Percentiles rank a stretch among this genome's conserved stretches.
Conservation (phyloP, 2,113 vertebrate genomes). For the Crotalus horridus region DNA sequence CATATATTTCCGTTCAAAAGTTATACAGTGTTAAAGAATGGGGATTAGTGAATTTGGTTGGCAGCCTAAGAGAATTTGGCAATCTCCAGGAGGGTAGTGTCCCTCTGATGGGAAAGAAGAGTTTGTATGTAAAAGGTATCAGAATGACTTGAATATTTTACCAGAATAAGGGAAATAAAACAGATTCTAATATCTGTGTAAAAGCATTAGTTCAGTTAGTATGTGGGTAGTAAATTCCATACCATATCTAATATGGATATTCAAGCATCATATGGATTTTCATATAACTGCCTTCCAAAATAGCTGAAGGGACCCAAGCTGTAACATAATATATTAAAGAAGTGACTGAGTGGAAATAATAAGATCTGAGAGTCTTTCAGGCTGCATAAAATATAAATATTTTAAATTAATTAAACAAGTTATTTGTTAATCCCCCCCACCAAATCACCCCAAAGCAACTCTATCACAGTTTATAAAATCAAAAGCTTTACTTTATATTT, state of each 20-base stretch:
- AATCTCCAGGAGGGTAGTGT: too few relatives aligned
- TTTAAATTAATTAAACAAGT: background rate
- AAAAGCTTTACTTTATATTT: background rate
- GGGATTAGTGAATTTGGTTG: background rate
- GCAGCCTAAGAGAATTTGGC: background rate
- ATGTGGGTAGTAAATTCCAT: background rate
- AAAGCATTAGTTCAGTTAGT: background rate
- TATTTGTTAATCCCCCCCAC: background rate
- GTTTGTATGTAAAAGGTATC: background rate
- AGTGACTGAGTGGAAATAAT: background rate
- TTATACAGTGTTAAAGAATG: background rate
- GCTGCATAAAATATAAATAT: background rate
- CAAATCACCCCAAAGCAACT: background rate
- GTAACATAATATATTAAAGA: background rate
- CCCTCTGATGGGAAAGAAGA: background rate
- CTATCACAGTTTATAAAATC: background rate
- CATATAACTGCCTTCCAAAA: background rate
- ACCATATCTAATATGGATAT: background rate
- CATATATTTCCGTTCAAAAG: background rate
- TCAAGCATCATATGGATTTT: background rate
- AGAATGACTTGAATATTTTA: background rate
- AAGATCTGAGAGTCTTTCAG: background rate
- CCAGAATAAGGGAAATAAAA: background rate
- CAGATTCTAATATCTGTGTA: background rate
- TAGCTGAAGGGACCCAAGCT: background rate